phyloP scores from a whole-genome alignment of 2,888 invertebrate species.

The Baronia brevicornis region DNA sequence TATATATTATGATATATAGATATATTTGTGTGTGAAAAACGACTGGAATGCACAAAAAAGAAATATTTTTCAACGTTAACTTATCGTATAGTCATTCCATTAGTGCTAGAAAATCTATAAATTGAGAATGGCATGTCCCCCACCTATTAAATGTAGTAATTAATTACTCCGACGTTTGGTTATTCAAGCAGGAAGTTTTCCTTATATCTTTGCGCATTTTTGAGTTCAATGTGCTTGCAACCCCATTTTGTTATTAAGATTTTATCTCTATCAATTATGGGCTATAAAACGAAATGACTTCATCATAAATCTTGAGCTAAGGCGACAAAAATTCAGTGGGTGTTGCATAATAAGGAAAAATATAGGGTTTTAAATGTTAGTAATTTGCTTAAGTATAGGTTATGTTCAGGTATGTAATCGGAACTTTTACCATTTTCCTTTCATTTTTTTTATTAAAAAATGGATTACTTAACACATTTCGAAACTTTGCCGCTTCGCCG shows the following conservation, averaged over 20 bases:
- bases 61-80: too few relatives aligned
- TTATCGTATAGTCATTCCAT: too few relatives aligned
- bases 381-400: too few relatives aligned
- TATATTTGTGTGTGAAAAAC: too few relatives aligned
- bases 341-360: not conserved
- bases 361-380: too few relatives aligned
- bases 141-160: conserved; percentile 12
- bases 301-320: conserved; percentile 14
- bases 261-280: conserved; percentile 15
- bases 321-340: conserved; percentile 10
- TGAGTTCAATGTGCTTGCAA: conserved; percentile 8
- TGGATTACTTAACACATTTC: too few relatives aligned
- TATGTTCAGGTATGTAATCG: too few relatives aligned
- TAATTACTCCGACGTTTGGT: conserved; percentile 13
- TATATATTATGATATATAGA: too few relatives aligned
- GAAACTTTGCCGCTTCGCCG: too few relatives aligned
- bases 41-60: too few relatives aligned
- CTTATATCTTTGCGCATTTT: conserved; percentile 14
- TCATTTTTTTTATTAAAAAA: too few relatives aligned
- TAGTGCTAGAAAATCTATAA: not conserved
- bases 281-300: conserved; percentile 15
- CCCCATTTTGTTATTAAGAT: conserved; percentile 14
- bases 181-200: conserved; percentile 11
- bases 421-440: too few relatives aligned
- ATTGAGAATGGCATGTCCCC: conserved; percentile 9